These are phyloP conservation scores for Chionomys nivalis DNA, from an alignment of 2,113 vertebrate genomes.

Conservation along the genomic window DNA sequence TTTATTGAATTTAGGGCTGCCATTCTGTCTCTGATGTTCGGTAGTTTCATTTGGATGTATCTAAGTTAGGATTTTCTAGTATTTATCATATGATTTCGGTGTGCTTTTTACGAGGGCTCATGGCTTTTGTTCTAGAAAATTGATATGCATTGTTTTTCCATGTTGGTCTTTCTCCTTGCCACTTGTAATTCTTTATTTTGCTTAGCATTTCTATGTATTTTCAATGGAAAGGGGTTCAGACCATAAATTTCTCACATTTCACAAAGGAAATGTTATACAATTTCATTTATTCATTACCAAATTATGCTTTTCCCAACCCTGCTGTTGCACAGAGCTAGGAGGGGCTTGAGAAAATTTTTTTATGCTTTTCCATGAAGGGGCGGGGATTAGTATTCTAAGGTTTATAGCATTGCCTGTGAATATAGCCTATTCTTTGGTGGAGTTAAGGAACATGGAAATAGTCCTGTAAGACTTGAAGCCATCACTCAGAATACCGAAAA, in stretches of 20 bases:
- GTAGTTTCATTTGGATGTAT: background rate
- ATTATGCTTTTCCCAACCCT: background rate
- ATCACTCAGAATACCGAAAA: background rate
- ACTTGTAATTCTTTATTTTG: background rate
- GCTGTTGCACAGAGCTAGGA: background rate
- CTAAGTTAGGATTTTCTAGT: background rate
- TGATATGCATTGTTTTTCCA: background rate
- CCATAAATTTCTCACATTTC: conserved; percentile 31
- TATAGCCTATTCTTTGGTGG: background rate
- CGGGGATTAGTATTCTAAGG: background rate
- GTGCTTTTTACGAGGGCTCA: conserved; percentile 4
- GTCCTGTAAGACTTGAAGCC: background rate
- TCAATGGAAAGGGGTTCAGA: background rate
- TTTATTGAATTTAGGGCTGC: conserved; percentile 1
- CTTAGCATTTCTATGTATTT: conserved; percentile 53
- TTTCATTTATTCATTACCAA: conserved; percentile 30
- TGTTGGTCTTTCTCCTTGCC: conserved; percentile 22
- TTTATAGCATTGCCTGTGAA: background rate
- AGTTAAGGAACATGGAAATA: background rate
- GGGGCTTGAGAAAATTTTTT: background rate
- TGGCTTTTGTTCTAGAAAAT: conserved; percentile 29
- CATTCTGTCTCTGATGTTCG: background rate
- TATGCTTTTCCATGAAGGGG: background rate
- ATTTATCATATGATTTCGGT: conserved; percentile 47
- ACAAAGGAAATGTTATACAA: background rate